Evolutionary conservation across 2,888 invertebrate genomes (phyloP).

Genomic region (Heliconius charithonia): DNA sequence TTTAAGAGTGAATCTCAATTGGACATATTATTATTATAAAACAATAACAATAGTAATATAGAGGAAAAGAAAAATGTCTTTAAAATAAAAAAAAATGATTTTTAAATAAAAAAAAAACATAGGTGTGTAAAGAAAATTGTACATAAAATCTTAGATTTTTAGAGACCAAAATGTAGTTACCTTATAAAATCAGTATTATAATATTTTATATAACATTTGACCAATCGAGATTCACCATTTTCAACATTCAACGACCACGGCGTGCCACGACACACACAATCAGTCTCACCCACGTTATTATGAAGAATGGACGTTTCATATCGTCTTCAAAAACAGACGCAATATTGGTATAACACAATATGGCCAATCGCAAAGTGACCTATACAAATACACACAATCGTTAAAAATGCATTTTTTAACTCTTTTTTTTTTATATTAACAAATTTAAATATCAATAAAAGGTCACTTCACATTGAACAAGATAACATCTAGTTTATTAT

Average conservation of each 20-base stretch:
- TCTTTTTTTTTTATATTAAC: not conserved
- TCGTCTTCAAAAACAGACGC: not conserved
- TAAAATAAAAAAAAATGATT: no score
- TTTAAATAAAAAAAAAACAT: no score
- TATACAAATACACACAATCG: not conserved
- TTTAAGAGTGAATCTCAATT: not conserved
- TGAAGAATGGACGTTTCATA: slow-evolving; percentile 31
- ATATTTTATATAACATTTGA: not conserved
- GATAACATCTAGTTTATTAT: not conserved
- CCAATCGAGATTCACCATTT: not conserved
- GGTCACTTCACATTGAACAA: slow-evolving; percentile 19
- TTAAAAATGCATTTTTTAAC: not conserved
- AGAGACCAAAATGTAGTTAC: no score
- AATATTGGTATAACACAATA: not conserved
- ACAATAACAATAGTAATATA: no score
- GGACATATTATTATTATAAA: not conserved
- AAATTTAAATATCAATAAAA: not conserved
- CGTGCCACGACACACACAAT: slow-evolving; percentile 8
- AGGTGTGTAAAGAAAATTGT: no score
- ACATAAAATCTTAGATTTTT: no score
- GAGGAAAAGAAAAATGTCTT: no score
- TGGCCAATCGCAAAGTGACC: slow-evolving; percentile 11
- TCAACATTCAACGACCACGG: not conserved
- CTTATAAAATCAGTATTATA: not conserved
- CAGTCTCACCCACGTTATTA: slow-evolving; percentile 16